Conservation (phyloP, 2,888 invertebrate species). For the Acronicta leporina region DNA sequence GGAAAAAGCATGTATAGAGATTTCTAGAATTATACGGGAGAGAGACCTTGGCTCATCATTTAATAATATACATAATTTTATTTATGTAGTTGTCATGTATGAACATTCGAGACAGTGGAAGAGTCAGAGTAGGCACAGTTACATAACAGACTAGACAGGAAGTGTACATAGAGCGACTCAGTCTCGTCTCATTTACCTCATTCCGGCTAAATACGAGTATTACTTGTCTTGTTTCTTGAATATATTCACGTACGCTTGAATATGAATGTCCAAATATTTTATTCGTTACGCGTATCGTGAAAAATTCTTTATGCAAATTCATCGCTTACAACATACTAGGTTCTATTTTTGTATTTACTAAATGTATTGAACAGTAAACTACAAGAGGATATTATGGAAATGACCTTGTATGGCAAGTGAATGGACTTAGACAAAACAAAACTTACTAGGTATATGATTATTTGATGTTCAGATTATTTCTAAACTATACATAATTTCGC, state of each 20-base stretch:
- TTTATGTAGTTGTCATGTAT: conserved; percentile 1
- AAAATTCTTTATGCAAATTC: conserved; percentile 8
- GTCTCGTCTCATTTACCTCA: conserved; percentile 13
- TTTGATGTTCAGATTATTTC: too few species aligned
- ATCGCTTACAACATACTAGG: background rate
- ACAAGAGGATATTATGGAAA: conserved; percentile 24
- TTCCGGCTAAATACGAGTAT: conserved; percentile 11
- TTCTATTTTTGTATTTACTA: conserved; percentile 7
- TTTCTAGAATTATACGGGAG: too few species aligned
- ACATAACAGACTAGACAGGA: conserved; percentile 10
- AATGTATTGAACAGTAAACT: conserved; percentile 24
- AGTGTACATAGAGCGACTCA: conserved; percentile 5
- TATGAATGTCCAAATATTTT: background rate
- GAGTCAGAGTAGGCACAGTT: conserved; percentile 21
- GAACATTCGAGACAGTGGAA: conserved; percentile 16
- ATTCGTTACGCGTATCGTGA: conserved; percentile 8
- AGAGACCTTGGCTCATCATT: too few species aligned
- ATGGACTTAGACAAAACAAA: conserved; percentile 32
- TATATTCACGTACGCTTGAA: background rate
- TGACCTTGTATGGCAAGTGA: conserved; percentile 35
- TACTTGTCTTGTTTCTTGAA: background rate
- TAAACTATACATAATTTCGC: too few species aligned
- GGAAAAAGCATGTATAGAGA: too few species aligned
- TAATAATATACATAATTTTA: background rate
- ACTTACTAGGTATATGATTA: too few species aligned